phyloP scores from a whole-genome alignment of 30 jellyfish, hydroid and myxozoan species.

The Aurelia coerulea region DNA sequence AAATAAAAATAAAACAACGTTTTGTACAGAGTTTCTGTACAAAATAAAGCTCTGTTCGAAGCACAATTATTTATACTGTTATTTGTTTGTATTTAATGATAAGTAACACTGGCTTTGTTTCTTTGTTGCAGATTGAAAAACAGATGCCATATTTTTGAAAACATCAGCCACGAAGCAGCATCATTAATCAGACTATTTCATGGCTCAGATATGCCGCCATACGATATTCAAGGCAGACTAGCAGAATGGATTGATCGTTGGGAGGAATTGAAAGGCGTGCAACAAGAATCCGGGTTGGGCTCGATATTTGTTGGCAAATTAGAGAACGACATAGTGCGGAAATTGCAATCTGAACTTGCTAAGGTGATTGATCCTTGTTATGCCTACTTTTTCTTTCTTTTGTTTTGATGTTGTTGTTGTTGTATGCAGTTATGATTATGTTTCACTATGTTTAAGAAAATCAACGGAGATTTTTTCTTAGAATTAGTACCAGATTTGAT shows the following conservation, averaged over 20 bases:
- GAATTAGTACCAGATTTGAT: no score
- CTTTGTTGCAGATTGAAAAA: slow-evolving; percentile 42
- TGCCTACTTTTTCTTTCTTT: neutral
- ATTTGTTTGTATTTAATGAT: no score
- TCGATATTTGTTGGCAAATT: slow-evolving; percentile 3
- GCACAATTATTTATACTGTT: no score
- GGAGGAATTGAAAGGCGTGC: slow-evolving; percentile 16
- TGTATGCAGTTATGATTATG: no score
- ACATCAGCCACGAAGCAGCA: slow-evolving; percentile 61
- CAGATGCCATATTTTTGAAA: slow-evolving; percentile 14
- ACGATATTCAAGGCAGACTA: slow-evolving; percentile 46
- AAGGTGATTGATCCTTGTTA: slow-evolving; percentile 33
- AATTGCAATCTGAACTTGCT: slow-evolving; percentile 40
- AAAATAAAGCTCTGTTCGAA: no score
- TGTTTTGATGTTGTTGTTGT: no score
- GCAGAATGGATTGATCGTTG: slow-evolving; percentile 57
- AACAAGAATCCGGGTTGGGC: slow-evolving; percentile 4
- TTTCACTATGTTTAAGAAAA: no score
- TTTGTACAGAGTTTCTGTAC: no score
- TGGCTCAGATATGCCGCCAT: slow-evolving; percentile 73
- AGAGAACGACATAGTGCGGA: slow-evolving; percentile 44
- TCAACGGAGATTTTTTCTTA: no score
- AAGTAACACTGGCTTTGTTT: neutral
- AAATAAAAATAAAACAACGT: no score
- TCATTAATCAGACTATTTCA: slow-evolving; percentile 45